A percentile compares a stretch with the other conserved stretches of the same genome.
These are phyloP conservation scores for Eupsittula cactorum DNA, from an alignment of 2,113 vertebrate genomes.

Conservation along the genomic window DNA sequence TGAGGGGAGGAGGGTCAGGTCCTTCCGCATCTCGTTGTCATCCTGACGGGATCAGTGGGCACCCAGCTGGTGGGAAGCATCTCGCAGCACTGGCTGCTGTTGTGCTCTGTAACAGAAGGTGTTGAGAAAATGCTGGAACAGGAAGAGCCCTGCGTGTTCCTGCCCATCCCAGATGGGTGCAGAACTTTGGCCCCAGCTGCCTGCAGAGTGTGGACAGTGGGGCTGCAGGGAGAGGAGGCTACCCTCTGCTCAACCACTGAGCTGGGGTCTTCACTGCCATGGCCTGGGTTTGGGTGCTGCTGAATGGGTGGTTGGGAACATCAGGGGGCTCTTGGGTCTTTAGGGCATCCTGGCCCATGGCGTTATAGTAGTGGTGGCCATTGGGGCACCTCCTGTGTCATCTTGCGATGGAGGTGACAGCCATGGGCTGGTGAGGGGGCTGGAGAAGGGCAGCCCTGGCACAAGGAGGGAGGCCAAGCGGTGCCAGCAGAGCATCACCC, in stretches of 20 bases:
- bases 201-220: neutral
- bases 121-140: neutral
- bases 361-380: neutral
- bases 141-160: neutral
- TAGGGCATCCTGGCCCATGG: fast-evolving
- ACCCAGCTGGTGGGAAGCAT: neutral
- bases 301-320: neutral
- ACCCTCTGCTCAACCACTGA: neutral
- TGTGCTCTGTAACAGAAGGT: neutral
- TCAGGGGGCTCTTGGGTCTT: fast-evolving
- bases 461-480: neutral
- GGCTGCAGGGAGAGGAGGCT: fast-evolving
- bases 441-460: neutral
- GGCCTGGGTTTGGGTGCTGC: neutral
- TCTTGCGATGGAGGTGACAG: fast-evolving
- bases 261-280: neutral
- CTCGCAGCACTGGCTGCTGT: neutral
- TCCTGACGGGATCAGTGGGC: neutral
- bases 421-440: fast-evolving
- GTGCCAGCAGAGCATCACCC: neutral
- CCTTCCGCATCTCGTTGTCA: neutral
- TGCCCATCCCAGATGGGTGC: neutral
- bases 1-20: fast-evolving
- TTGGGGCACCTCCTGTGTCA: neutral
- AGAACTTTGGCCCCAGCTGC: neutral